A percentile compares a stretch with the other conserved stretches of the same genome.
These are phyloP conservation scores for Thinocorus orbignyianus DNA, from an alignment of 2,113 vertebrate species.

Conservation along the genomic window DNA sequence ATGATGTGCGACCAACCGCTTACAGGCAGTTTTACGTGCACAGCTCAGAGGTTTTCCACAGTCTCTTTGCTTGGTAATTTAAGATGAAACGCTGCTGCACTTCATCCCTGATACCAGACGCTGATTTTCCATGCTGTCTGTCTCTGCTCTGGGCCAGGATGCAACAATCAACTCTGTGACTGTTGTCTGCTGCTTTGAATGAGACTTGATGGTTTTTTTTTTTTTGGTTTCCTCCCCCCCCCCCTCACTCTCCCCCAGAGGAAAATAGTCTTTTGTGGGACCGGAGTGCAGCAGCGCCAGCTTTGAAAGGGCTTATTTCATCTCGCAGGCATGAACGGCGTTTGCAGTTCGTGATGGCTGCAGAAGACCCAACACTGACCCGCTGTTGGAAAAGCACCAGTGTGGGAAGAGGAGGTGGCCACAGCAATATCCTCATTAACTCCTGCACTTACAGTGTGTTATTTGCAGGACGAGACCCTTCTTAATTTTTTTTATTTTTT, in stretches of 20 bases:
- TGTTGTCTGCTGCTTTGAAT: conserved; percentile 5
- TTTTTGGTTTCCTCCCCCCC: not conserved
- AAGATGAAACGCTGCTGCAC: not conserved
- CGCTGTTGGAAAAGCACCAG: not conserved
- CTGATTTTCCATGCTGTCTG: not conserved
- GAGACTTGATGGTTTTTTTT: not conserved
- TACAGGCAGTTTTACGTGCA: accelerated
- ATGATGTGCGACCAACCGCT: not conserved
- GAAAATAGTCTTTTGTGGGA: conserved; percentile 44
- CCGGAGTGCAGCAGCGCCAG: not conserved
- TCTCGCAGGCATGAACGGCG: not conserved
- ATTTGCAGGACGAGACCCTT: not conserved
- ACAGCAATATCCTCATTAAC: accelerated
- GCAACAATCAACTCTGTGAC: not conserved
- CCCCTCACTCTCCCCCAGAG: not conserved
- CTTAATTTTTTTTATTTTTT: too few relatives aligned
- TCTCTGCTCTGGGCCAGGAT: not conserved
- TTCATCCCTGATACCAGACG: not conserved
- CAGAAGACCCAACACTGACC: not conserved
- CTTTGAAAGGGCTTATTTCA: conserved; percentile 5
- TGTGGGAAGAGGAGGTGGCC: accelerated
- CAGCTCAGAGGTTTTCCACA: not conserved
- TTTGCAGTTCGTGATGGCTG: not conserved
- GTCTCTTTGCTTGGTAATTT: not conserved
- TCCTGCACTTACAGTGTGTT: accelerated